Evolutionary conservation across 2,113 vertebrate genomes (phyloP), one percentile per base, ranked within the genome.

Genomic region (Melanostigma gelatinosum): DNA sequence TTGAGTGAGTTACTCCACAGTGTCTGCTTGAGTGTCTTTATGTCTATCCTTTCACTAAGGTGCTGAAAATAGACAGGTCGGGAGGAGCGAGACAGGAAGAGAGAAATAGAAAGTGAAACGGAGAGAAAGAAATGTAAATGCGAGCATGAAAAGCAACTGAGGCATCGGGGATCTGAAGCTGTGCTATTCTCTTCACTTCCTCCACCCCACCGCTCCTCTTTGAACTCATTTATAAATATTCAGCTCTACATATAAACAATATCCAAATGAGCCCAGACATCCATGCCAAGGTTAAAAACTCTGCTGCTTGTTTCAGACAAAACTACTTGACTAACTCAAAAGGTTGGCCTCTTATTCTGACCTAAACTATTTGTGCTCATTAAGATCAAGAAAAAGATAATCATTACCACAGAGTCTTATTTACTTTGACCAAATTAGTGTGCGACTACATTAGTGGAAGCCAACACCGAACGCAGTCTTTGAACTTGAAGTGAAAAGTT

Each of bases 211-310:
- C 84, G 88, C 81, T 92, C 89, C 88, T 90, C 91, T 95, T 94
- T 94, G 93, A 95, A 94, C 93, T 93, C 75, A 86, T 89, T 90
- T 93, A 92, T 92, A 92, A 91, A 92, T 94, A 94, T 93, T 93
- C 92, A 91, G 71, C 86, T 92, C 79, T 80, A 86, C 81, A 83
- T 91, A 90, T 84, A 92, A 92, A 91, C 90, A 91, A 89, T 87
- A 91, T 88, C 91, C 76, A 93, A 93, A 93, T 91, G 90, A 93
- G 87, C 83, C 61, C 70, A 90, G 82, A 80, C 91, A 87, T 90
- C 77, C 82, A 82, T 87, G 91, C 90, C 93, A 93, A 94, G 93
- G 93, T 94, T 93, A 94, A 93, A 91, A 92, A 85, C 83, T 69
- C 84, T 65, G 80, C 79, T 80, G 84, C 77, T 86, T 90, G 85